Conservation (phyloP, 2,888 invertebrate species). For the Protonemura montana region DNA sequence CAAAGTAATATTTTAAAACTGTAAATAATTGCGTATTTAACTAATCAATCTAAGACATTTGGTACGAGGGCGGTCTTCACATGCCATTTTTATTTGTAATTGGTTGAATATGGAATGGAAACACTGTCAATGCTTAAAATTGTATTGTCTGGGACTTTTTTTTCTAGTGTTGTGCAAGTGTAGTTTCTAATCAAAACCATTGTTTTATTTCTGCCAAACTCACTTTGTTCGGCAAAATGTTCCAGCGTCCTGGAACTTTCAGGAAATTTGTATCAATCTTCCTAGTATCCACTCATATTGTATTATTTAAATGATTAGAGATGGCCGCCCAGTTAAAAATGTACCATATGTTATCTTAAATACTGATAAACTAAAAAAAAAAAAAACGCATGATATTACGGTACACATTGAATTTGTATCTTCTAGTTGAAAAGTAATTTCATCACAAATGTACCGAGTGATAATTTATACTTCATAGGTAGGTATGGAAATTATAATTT, state of each 20-base stretch:
- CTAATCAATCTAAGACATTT: not conserved
- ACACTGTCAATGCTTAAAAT: too few relatives aligned
- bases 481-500: not conserved
- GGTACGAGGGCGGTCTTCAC: not conserved
- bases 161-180: too few relatives aligned
- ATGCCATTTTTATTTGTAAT: not conserved
- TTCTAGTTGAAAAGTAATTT: slow-evolving; percentile 7
- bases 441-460: not conserved
- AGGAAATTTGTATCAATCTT: too few relatives aligned
- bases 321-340: not conserved
- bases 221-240: too few relatives aligned
- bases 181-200: too few relatives aligned
- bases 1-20: not conserved
- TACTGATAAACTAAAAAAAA: not conserved
- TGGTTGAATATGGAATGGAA: too few relatives aligned
- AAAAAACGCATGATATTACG: not conserved
- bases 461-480: not conserved
- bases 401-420: slow-evolving; percentile 13
- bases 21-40: not conserved
- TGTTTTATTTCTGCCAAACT: too few relatives aligned
- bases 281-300: too few relatives aligned
- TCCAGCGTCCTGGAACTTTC: too few relatives aligned
- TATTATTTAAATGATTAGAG: too few relatives aligned
- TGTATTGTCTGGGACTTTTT: too few relatives aligned
- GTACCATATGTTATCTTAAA: not conserved